Base-by-base conservation (phyloP, 2,797 vertebrate species). In the Danionella dracula region DNA sequence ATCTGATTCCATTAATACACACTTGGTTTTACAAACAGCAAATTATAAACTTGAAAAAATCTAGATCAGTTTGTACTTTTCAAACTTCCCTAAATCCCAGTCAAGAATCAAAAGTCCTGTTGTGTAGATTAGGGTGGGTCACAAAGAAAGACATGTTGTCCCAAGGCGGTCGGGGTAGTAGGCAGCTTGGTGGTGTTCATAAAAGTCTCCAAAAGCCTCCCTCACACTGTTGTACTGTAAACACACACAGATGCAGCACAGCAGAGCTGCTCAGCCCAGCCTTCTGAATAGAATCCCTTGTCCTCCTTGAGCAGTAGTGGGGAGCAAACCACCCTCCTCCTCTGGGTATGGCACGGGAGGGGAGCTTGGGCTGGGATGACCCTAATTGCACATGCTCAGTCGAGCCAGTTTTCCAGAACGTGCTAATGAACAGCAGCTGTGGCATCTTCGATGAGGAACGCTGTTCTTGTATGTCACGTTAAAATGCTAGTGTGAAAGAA, bases 51-150 rank as follows among this genome's bases (percentile, higher is more conserved):
- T n/a, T 27, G 45, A 10, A 20, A n/a, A 34, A 59, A 45, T n/a
- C n/a, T 64, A 37, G 42, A 64, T 62, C 31, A 40, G 41, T 17
- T 46, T 20, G 31, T 23, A 54, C 4, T 46, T 53, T 49, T 44
- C 54, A 65, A 62, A 60, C 59, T 55, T 41, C 67, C 31, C 48
- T n/a, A 19, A n/a, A 44, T 48, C 41, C 31, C 27, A 37, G 57
- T 32, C 32, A 51, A 68, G 81, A 87, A 82, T 86, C 78, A 89
- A 88, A 73, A 80, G 64, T 80, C 75, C 80, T 81, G 79, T 87
- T 90, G 87, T 89, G 81, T 76, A 84, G 85, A 86, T 82, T 82
- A 83, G 81, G 63, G 65, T 32, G 80, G 83, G 83, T 78, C 76
- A 44, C 48, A 83, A 84, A 84, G 84, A 76, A 85, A 84, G 84